phyloP scores from a whole-genome alignment of 2,113 vertebrate species.

The Callionymus lyra region DNA sequence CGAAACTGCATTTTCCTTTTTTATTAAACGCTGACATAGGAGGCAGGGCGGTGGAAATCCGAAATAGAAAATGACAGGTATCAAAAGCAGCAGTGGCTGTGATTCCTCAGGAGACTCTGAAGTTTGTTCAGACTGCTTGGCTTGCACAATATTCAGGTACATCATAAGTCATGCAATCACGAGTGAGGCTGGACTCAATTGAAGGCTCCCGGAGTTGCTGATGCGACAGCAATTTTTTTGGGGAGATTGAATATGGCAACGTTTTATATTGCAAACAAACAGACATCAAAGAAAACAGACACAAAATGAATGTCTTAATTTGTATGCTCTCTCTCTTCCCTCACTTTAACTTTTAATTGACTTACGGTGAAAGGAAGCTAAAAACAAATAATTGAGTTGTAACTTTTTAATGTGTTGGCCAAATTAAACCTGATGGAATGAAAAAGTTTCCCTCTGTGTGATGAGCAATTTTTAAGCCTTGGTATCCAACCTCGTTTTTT shows the following conservation, averaged over 20 bases:
- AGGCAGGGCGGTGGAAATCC: slow-evolving; percentile 14
- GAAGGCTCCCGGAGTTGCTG: slow-evolving; percentile 39
- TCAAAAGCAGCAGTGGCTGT: slow-evolving; percentile 28
- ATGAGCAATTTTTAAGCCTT: too few species aligned
- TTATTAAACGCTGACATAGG: slow-evolving; percentile 23
- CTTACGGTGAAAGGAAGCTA: too few species aligned
- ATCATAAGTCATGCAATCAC: slow-evolving; percentile 20
- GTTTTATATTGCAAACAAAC: too few species aligned
- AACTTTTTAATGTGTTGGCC: too few species aligned
- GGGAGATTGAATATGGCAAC: slow-evolving; percentile 8
- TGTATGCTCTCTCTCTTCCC: too few species aligned
- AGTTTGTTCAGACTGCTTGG: slow-evolving; percentile 26
- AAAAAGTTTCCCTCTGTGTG: too few species aligned
- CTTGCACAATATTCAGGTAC: slow-evolving; percentile 31
- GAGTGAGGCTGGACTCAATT: slow-evolving; percentile 20
- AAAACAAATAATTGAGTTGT: too few species aligned
- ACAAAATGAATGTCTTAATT: too few species aligned
- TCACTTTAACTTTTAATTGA: too few species aligned
- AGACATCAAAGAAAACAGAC: slow-evolving; percentile 3
- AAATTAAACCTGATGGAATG: too few species aligned
- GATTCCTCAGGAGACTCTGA: slow-evolving; percentile 26
- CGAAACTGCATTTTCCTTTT: slow-evolving; percentile 16
- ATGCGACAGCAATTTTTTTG: slow-evolving; percentile 33
- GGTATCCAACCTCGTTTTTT: too few species aligned
- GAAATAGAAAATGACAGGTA: slow-evolving; percentile 41